phyloP scores from a whole-genome alignment of 2,113 vertebrate species.

The Regulus satrapa region DNA sequence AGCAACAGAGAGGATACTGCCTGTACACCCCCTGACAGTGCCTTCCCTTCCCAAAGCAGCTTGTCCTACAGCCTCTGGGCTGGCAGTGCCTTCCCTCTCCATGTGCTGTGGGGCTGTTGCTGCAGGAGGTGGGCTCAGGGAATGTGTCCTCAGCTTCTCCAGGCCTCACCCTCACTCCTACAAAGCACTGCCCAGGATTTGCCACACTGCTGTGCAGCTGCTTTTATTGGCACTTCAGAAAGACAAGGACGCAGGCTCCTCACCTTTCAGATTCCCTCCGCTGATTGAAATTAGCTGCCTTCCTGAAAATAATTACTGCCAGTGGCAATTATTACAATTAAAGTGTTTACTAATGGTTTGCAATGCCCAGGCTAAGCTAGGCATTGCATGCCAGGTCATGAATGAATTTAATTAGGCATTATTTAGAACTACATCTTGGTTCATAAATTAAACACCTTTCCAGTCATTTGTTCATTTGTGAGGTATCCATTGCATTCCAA shows the following conservation, averaged over 20 bases:
- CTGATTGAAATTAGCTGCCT: neutral
- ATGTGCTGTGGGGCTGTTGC: neutral
- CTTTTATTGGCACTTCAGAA: neutral
- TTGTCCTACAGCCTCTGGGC: neutral
- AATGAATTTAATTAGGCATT: conserved; percentile 23
- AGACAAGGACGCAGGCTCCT: neutral
- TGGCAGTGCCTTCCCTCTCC: neutral
- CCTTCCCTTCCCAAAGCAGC: neutral
- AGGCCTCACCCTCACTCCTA: accelerated
- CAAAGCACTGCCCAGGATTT: neutral
- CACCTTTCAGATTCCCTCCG: neutral
- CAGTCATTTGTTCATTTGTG: neutral
- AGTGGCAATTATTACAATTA: conserved; percentile 12
- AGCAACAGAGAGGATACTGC: accelerated
- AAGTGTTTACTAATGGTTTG: conserved; percentile 16
- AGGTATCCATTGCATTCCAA: neutral
- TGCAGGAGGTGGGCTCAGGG: neutral
- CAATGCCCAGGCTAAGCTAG: neutral
- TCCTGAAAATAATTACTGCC: conserved; percentile 12
- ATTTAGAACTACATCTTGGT: conserved; percentile 1
- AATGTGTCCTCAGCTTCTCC: neutral
- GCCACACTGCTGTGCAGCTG: neutral
- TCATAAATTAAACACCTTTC: conserved; percentile 41
- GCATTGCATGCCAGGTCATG: neutral
- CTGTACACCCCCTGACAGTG: neutral